phyloP scores from a whole-genome alignment of 1,140 invertebrate genomes.

The Zaprionus kolodkinae region DNA sequence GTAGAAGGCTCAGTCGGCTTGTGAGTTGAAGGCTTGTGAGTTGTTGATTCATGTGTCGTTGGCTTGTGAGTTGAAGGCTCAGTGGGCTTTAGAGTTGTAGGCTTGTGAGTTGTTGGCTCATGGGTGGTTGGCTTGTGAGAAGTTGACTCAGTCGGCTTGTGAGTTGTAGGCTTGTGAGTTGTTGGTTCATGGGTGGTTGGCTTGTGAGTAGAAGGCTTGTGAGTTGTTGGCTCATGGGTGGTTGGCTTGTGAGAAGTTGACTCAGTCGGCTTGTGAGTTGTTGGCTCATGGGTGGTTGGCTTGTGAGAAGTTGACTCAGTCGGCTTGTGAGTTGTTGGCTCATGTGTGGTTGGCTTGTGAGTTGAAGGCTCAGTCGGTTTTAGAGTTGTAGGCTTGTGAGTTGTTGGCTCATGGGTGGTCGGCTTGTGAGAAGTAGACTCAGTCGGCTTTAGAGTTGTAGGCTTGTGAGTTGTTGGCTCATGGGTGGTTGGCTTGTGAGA shows the following conservation, averaged over 20 bases:
- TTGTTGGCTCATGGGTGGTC: no score
- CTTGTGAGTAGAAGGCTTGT: background rate
- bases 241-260: no score
- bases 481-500: background rate
- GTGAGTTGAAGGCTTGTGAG: constrained; percentile 13
- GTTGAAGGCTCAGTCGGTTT: constrained; percentile 1
- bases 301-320: background rate
- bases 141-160: background rate
- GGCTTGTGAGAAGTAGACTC: no score
- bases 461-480: background rate
- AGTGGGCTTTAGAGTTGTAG: no score
- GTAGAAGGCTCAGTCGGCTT: no score
- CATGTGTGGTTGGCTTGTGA: background rate
- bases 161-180: background rate
- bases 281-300: background rate
- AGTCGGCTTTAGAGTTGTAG: no score
- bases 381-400: no score
- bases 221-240: no score
- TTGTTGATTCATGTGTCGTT: background rate
- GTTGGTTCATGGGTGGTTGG: background rate
- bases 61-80: no score
- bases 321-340: no score
- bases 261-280: no score
- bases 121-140: background rate
- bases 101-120: background rate